A percentile compares a stretch with the other conserved stretches of the same genome.
These are phyloP conservation scores for Sarcophaga caerulescens DNA, from an alignment of 2,888 invertebrate genomes.

Conservation along the genomic window DNA sequence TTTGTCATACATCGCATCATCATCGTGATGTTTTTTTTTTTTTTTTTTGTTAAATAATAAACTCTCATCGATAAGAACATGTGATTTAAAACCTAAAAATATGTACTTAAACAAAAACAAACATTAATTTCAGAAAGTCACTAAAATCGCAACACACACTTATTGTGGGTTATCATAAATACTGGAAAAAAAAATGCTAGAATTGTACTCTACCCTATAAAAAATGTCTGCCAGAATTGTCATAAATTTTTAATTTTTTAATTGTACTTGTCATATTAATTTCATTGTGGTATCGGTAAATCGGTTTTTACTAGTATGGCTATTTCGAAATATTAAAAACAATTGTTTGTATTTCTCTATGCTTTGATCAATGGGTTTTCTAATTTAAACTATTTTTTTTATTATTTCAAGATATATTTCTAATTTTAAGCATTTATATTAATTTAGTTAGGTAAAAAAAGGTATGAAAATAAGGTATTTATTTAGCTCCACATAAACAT, in stretches of 20 bases:
- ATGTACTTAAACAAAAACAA: not conserved
- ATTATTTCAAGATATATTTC: too few species aligned
- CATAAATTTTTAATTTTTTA: constrained; percentile 31
- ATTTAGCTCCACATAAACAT: too few species aligned
- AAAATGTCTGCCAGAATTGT: constrained; percentile 1
- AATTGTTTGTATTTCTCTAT: too few species aligned
- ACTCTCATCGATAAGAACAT: constrained; percentile 41
- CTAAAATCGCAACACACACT: not conserved
- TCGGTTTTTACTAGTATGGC: not conserved
- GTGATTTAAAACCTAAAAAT: constrained; percentile 43
- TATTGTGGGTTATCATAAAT: too few species aligned
- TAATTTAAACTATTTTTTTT: too few species aligned
- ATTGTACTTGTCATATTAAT: not conserved
- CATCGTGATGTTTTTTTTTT: not conserved
- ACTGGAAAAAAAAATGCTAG: not conserved
- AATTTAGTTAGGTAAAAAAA: too few species aligned
- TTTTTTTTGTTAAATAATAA: constrained; percentile 12
- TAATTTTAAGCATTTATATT: too few species aligned
- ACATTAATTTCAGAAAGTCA: constrained; percentile 9
- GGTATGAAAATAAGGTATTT: too few species aligned
- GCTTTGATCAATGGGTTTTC: too few species aligned
- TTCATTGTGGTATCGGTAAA: not conserved
- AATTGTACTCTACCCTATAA: constrained; percentile 8
- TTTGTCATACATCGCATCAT: constrained; percentile 2
- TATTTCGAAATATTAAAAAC: too few species aligned